Evolutionary conservation across 2,888 invertebrate species (phyloP).

Genomic region (Orthonychiurus folsomi): DNA sequence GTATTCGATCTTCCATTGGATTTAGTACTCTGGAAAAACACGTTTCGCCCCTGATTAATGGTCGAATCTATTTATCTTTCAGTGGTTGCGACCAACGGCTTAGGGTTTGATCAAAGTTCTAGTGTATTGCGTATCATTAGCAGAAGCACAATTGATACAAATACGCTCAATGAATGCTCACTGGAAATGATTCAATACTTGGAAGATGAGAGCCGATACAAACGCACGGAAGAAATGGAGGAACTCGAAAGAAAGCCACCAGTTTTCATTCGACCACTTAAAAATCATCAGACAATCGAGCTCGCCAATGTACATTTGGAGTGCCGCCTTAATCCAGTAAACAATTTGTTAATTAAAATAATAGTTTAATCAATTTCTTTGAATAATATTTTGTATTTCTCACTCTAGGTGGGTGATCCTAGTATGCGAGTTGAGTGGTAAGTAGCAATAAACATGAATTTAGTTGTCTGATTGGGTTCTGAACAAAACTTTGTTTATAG

Average conservation of each 20-base stretch:
- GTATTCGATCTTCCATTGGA: too few species aligned
- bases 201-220: constrained; percentile 58
- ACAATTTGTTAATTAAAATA: too few species aligned
- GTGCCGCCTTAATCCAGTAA: constrained; percentile 71
- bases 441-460: too few species aligned
- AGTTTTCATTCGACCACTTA: constrained; percentile 74
- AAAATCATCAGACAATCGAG: constrained; percentile 82
- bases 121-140: constrained; percentile 52
- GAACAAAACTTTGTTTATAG: too few species aligned
- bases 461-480: too few species aligned
- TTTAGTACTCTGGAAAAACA: too few species aligned
- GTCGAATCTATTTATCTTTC: too few species aligned
- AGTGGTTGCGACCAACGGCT: neutral
- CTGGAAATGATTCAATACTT: constrained; percentile 83
- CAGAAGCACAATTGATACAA: constrained; percentile 71
- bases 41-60: too few species aligned
- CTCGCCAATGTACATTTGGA: constrained; percentile 86
- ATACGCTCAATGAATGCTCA: constrained; percentile 84
- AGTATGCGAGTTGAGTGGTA: constrained; percentile 92
- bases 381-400: neutral
- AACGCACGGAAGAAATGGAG: constrained; percentile 64
- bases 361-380: too few species aligned
- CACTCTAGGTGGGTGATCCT: constrained; percentile 14
- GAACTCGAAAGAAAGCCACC: constrained; percentile 75
- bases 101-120: neutral